Evolutionary conservation across 2,888 invertebrate genomes (phyloP), one percentile per base, ranked within the genome.

Genomic region (Icerya purchasi): DNA sequence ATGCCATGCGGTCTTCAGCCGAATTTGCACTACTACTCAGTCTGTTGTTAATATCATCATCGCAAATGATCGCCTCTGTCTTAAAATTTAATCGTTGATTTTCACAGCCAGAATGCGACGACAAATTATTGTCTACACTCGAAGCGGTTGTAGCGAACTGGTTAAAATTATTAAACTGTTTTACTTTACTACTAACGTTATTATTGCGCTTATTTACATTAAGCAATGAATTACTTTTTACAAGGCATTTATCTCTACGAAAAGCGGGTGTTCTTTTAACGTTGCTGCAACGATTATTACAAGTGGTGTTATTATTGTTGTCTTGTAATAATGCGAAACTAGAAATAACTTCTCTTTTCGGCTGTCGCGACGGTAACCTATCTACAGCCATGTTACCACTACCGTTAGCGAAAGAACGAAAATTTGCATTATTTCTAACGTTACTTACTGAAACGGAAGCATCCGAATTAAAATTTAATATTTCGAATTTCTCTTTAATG

Each of bases 261-360:
- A 78, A 78, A 1, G 78, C 78, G 10, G 77, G 78, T 24, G 75
- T 76, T 57, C 78, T 68, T 67, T 77, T 77, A n/a, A 78, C 76
- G 50, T 64, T 63, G n/a, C 55, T 25, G 10, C 60, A 25, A 53
- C 52, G 56, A 56, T 5, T 8, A 36, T 36, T 5, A 36, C 36
- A 14, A 36, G 36, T 36, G 14, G 8, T n/a, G n/a, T n/a, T n/a
- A n/a, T n/a, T n/a, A n/a, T n/a, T n/a, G n/a, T n/a, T n/a, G n/a
- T n/a, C n/a, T n/a, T n/a, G n/a, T n/a, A n/a, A n/a, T n/a, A n/a
- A n/a, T n/a, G n/a, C n/a, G n/a, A n/a, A n/a, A n/a, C n/a, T n/a
- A n/a, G n/a, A n/a, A n/a, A n/a, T n/a, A n/a, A n/a, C n/a, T n/a
- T n/a, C n/a, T n/a, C n/a, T n/a, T n/a, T n/a, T n/a, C n/a, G n/a